These are phyloP conservation scores for Andrena haemorrhoa DNA, from an alignment of 2,888 invertebrate species.

Conservation along the genomic window DNA sequence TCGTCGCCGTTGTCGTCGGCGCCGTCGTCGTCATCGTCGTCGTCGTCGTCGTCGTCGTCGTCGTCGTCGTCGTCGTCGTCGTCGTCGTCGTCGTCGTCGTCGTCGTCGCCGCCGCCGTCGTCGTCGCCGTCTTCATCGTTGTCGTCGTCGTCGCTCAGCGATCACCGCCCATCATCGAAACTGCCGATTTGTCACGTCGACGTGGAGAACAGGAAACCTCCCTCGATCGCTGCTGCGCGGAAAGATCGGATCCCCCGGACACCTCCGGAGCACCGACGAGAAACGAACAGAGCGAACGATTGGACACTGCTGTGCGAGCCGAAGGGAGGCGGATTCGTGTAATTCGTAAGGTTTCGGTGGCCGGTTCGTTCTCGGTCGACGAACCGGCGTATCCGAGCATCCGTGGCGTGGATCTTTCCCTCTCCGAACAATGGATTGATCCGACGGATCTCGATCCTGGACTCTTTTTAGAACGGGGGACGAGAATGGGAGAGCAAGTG, in stretches of 20 bases:
- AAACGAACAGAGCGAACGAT: constrained; percentile 3
- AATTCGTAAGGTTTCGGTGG: constrained; percentile 1
- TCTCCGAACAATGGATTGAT: constrained; percentile 35
- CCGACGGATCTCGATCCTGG: constrained; percentile 38
- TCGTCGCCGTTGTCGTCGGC: constrained; percentile 24
- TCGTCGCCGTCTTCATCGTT: constrained; percentile 15
- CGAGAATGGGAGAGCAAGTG: constrained; percentile 6
- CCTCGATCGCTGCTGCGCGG: constrained; percentile 63
- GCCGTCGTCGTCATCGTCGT: constrained; percentile 22
- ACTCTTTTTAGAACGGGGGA: constrained; percentile 36
- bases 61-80: constrained; percentile 2
- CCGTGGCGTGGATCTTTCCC: constrained; percentile 50
- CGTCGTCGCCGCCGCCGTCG: constrained; percentile 24
- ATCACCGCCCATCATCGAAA: constrained; percentile 67
- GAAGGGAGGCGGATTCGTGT: constrained; percentile 25
- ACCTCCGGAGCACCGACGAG: neutral
- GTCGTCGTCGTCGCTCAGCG: constrained; percentile 30
- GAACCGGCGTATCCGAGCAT: constrained; percentile 26
- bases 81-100: constrained; percentile 17
- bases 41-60: constrained; percentile 13
- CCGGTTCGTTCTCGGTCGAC: constrained; percentile 22
- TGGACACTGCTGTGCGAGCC: neutral
- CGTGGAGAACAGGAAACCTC: constrained; percentile 63
- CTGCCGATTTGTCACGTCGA: constrained; percentile 75
- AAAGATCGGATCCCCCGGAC: constrained; percentile 24